These are phyloP conservation scores for Stichopus chloronotus DNA, from an alignment of 35 echinoderm and acorn worm genomes.

Conservation along the genomic window DNA sequence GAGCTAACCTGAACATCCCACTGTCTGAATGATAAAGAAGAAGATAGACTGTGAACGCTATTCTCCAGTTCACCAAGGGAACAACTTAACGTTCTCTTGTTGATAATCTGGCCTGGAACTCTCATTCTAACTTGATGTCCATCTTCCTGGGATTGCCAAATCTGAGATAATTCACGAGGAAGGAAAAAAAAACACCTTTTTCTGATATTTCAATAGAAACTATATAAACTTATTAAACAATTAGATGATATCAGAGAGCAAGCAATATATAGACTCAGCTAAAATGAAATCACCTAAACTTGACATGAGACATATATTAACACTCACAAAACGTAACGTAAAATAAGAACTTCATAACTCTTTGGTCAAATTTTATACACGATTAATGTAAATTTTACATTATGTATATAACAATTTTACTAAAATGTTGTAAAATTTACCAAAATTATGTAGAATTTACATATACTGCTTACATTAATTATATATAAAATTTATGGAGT, in stretches of 20 bases:
- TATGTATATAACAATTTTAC: too few relatives aligned
- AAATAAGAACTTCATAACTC: too few relatives aligned
- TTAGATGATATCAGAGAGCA: background rate
- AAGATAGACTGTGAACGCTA: background rate
- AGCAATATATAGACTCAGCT: background rate
- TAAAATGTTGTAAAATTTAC: too few relatives aligned
- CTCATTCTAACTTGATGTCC: background rate
- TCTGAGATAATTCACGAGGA: background rate
- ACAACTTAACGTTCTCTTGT: constrained; percentile 9
- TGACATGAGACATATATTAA: too few relatives aligned
- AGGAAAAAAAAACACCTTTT: background rate
- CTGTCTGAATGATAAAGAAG: constrained; percentile 23
- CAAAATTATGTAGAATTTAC: too few relatives aligned
- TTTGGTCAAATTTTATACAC: too few relatives aligned
- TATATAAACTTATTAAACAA: background rate
- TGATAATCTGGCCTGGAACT: background rate
- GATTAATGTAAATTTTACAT: too few relatives aligned
- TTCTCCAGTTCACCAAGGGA: constrained; percentile 28
- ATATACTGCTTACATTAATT: too few relatives aligned
- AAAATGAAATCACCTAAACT: too few relatives aligned
- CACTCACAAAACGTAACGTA: too few relatives aligned
- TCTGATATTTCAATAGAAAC: background rate
- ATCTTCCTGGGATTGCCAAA: background rate
- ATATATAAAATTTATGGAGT: too few relatives aligned
- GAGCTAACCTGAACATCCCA: constrained; percentile 33